These are phyloP conservation scores for Takifugu flavidus DNA, from an alignment of 2,113 vertebrate genomes.

Conservation along the genomic window DNA sequence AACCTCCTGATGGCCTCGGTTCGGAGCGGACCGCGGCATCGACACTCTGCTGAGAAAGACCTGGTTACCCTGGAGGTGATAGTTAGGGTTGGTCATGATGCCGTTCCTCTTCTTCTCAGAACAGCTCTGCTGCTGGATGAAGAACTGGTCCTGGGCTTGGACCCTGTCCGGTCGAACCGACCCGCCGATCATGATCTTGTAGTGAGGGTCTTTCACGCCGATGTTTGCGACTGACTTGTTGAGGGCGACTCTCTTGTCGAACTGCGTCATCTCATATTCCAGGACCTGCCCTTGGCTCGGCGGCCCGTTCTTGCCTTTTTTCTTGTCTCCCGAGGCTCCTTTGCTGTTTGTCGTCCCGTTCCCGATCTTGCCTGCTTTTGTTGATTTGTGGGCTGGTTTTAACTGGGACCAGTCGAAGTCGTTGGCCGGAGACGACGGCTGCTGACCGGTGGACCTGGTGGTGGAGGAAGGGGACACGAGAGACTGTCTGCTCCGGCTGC, in stretches of 20 bases:
- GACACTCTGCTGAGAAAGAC: slow-evolving; percentile 92
- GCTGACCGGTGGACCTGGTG: slow-evolving; percentile 84
- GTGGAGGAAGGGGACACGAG: slow-evolving; percentile 93
- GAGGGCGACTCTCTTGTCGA: slow-evolving; percentile 84
- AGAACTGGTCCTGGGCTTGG: slow-evolving; percentile 83
- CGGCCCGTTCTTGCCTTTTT: slow-evolving; percentile 78
- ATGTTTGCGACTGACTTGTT: slow-evolving; percentile 80
- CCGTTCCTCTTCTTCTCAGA: slow-evolving; percentile 94
- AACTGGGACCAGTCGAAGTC: slow-evolving; percentile 95
- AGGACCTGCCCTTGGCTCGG: slow-evolving; percentile 85
- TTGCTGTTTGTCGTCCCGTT: slow-evolving; percentile 80
- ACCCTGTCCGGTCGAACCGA: slow-evolving; percentile 79
- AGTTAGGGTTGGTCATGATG: slow-evolving; percentile 98
- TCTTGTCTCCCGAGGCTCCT: slow-evolving; percentile 83
- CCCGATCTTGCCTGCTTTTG: slow-evolving; percentile 81
- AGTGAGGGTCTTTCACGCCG: slow-evolving; percentile 80
- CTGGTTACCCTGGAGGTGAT: slow-evolving; percentile 94
- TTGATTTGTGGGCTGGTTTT: slow-evolving; percentile 86
- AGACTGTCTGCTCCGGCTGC: slow-evolving; percentile 93
- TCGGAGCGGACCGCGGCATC: slow-evolving; percentile 85
- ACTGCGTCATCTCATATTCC: slow-evolving; percentile 98
- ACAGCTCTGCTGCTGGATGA: slow-evolving; percentile 88
- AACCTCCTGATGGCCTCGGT: slow-evolving; percentile 86
- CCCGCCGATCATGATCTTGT: slow-evolving; percentile 81
- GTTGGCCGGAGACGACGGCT: slow-evolving; percentile 84